phyloP scores from a whole-genome alignment of 2,797 vertebrate genomes.

The Zalophus californianus region DNA sequence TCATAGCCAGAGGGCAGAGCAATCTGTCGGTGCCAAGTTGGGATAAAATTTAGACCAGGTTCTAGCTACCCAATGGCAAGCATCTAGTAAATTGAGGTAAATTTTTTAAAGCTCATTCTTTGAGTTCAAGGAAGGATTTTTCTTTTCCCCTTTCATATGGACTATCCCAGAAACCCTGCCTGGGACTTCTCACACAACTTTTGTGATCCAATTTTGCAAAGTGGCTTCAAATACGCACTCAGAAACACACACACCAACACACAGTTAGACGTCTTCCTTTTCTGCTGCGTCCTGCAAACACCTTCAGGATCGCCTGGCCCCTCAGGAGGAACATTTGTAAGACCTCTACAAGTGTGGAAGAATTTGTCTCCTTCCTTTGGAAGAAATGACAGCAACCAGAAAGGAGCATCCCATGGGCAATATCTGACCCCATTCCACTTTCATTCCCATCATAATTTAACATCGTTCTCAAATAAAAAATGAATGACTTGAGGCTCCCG shows the following conservation, averaged over 20 bases:
- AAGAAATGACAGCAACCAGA: background rate
- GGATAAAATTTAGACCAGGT: background rate
- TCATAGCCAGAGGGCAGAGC: background rate
- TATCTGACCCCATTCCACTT: background rate
- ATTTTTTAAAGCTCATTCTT: constrained; percentile 1
- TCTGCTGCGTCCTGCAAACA: background rate
- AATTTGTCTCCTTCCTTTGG: background rate
- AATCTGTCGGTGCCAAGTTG: background rate
- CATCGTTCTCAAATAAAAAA: background rate
- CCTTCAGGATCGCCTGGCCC: background rate
- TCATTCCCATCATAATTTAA: background rate
- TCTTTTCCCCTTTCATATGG: background rate
- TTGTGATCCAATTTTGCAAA: background rate
- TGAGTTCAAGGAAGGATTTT: background rate
- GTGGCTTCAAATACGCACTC: background rate
- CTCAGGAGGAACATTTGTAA: background rate
- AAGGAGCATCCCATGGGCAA: background rate
- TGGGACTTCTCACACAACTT: background rate
- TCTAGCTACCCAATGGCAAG: background rate
- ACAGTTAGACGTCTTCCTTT: background rate
- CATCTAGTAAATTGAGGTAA: background rate
- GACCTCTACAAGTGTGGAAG: background rate
- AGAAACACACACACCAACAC: background rate
- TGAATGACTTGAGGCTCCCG: background rate
- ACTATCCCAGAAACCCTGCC: background rate